A percentile compares a stretch with the other conserved stretches of the same genome.
Evolutionary conservation across 2,888 invertebrate species (phyloP).

Genomic region (Petrolisthes manimaculis): DNA sequence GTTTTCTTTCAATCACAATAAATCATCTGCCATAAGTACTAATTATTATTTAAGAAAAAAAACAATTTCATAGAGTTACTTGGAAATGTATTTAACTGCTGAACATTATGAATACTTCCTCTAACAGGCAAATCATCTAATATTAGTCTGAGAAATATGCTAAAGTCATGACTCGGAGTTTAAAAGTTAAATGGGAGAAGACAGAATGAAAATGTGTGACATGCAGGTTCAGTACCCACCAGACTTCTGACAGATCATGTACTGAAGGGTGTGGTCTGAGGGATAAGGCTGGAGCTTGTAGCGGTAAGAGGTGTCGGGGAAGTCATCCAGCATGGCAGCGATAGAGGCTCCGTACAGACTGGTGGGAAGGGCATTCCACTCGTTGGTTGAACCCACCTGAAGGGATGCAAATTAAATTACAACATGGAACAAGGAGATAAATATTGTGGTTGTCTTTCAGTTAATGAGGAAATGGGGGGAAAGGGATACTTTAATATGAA

Average conservation of each 20-base stretch:
- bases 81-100: background rate
- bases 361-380: constrained; percentile 66
- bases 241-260: constrained; percentile 65
- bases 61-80: too few relatives aligned
- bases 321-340: constrained; percentile 65
- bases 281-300: constrained; percentile 66
- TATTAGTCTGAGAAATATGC: too few relatives aligned
- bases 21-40: too few relatives aligned
- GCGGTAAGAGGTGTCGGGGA: constrained; percentile 64
- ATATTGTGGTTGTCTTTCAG: too few relatives aligned
- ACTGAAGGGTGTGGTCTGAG: constrained; percentile 65
- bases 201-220: background rate
- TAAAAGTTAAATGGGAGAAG: background rate
- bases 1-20: too few relatives aligned
- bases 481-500: too few relatives aligned
- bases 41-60: too few relatives aligned
- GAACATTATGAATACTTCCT: background rate
- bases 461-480: too few relatives aligned
- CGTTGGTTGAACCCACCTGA: constrained; percentile 58
- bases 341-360: constrained; percentile 65
- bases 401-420: too few relatives aligned
- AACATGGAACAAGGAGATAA: too few relatives aligned
- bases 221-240: constrained; percentile 39
- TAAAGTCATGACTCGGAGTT: too few relatives aligned
- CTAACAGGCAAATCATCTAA: too few relatives aligned